These are phyloP conservation scores for Drosophila fuyamai DNA, from an alignment of 1,140 invertebrate genomes.

Conservation along the genomic window DNA sequence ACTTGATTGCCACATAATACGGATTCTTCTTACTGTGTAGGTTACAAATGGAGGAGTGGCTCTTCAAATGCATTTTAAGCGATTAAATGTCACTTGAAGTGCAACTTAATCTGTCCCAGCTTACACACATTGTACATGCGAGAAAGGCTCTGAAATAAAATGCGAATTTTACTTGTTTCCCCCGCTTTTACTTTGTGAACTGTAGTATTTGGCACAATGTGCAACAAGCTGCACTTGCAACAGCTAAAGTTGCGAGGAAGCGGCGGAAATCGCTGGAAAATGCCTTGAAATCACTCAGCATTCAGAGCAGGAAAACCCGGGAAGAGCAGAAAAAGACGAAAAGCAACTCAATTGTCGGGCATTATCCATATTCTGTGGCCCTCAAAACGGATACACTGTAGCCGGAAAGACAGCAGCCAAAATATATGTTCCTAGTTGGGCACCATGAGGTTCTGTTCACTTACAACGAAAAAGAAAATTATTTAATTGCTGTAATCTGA, in stretches of 20 bases:
- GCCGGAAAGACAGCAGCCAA: not conserved
- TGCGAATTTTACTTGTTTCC: constrained; percentile 19
- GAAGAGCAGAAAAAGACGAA: constrained; percentile 5
- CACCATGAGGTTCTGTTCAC: not conserved
- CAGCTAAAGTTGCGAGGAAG: not conserved
- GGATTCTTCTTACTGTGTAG: not conserved
- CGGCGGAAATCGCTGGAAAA: constrained; percentile 21
- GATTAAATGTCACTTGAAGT: constrained; percentile 34
- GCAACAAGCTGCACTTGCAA: constrained; percentile 10
- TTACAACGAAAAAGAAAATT: too few species aligned
- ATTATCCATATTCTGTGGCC: constrained; percentile 17
- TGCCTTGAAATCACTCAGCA: constrained; percentile 12
- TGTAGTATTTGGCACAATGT: constrained; percentile 3
- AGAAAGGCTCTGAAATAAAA: constrained; percentile 22
- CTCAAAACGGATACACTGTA: constrained; percentile 4
- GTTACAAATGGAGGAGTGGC: not conserved
- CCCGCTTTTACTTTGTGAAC: not conserved
- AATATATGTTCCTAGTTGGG: too few species aligned
- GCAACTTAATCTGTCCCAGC: constrained; percentile 9
- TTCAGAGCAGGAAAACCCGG: not conserved
- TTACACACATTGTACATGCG: constrained; percentile 7
- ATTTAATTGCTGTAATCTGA: too few species aligned
- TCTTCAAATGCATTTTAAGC: constrained; percentile 16
- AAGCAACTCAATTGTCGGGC: constrained; percentile 13
- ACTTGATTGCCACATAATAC: not conserved